A percentile compares a stretch with the other conserved stretches of the same genome.
phyloP scores from a whole-genome alignment of 2,888 invertebrate species.

The Hyposoter didymator region DNA sequence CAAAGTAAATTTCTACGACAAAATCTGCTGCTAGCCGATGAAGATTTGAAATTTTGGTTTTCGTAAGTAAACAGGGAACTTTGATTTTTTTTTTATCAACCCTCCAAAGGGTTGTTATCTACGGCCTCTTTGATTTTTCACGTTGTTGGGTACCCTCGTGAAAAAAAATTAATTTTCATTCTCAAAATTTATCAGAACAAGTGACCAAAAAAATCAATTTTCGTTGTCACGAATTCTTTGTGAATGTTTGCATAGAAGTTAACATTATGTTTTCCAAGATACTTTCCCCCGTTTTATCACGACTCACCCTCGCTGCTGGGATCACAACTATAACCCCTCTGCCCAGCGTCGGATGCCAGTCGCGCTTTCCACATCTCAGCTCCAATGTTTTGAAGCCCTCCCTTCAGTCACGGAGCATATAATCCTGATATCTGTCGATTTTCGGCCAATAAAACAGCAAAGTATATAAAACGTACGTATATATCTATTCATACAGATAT shows the following conservation, averaged over 20 bases:
- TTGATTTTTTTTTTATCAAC: too few species aligned
- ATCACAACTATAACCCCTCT: constrained; percentile 46
- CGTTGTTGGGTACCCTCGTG: too few species aligned
- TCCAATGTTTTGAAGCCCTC: constrained; percentile 51
- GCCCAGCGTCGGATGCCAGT: constrained; percentile 35
- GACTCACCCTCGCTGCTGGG: constrained; percentile 52
- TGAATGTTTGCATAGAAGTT: not conserved
- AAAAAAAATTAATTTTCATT: not conserved
- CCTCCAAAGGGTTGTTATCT: not conserved
- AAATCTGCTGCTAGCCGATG: too few species aligned
- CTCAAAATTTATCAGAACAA: not conserved
- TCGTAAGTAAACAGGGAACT: too few species aligned
- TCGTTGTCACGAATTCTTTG: not conserved
- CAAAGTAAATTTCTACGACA: too few species aligned
- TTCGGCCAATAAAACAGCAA: constrained; percentile 87
- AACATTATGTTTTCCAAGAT: constrained; percentile 32
- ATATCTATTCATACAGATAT: constrained; percentile 3
- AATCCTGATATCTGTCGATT: constrained; percentile 86
- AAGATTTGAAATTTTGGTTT: too few species aligned
- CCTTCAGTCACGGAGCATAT: constrained; percentile 76
- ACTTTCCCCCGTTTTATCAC: constrained; percentile 47
- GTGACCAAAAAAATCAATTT: not conserved
- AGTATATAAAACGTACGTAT: constrained; percentile 16
- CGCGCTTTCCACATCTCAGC: constrained; percentile 44
- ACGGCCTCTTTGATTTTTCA: not conserved